Evolutionary conservation across 2,888 invertebrate genomes (phyloP).

Genomic region (Piscicola geometra): DNA sequence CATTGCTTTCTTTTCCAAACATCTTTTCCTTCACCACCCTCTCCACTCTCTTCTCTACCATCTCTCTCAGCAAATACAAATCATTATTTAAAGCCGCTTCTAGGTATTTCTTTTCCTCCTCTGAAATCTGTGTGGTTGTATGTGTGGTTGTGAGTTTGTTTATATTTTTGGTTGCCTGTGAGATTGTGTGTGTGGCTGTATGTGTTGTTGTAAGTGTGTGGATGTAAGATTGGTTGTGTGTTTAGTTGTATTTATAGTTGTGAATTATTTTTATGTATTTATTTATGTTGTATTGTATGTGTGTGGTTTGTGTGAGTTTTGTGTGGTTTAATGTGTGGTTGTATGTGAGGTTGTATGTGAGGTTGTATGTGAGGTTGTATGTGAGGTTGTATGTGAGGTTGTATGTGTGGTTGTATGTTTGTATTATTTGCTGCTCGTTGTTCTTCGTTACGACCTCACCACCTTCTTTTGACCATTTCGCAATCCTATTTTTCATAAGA

Average conservation of each 20-base stretch:
- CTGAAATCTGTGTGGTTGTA: neutral
- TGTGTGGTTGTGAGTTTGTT: neutral
- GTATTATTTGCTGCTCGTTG: no score
- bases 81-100: constrained; percentile 1
- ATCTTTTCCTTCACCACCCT: neutral
- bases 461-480: no score
- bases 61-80: neutral
- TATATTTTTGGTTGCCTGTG: neutral
- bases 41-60: neutral
- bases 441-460: no score
- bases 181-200: neutral
- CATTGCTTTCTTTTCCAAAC: no score
- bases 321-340: no score
- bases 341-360: no score
- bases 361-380: no score
- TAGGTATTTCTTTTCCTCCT: neutral
- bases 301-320: no score
- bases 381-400: no score
- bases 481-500: no score
- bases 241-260: neutral
- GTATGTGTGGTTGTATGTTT: no score
- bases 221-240: neutral
- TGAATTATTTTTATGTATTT: no score
- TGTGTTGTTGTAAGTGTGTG: constrained; percentile 4
- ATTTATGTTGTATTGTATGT: neutral